Base-by-base conservation (phyloP, 2,113 vertebrate genomes). In the Himantopus leucocephalus region DNA sequence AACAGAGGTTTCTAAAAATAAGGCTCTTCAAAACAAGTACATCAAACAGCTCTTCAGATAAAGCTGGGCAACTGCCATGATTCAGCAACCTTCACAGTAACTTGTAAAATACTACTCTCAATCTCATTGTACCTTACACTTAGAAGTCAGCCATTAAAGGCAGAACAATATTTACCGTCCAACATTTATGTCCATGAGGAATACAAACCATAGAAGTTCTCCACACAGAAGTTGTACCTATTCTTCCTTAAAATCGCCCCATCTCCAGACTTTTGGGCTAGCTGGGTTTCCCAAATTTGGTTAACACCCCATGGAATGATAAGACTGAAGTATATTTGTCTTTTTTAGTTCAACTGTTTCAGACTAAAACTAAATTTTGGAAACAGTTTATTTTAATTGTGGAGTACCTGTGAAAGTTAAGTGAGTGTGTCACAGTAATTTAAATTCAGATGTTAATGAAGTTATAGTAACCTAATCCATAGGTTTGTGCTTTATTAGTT, bases 1-100 rank as follows among this genome's bases (percentile, higher is more conserved):
- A 97, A 95, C 79, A 94, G 92, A 89, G 70, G 70, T 87, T 96
- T 94, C 95, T 97, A 96, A 97, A 97, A 97, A 97, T 95, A 97
- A 75, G 58, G n/a, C 92, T 94, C 90, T 95, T 96, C 92, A 95
- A 97, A 97, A 96, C 94, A 95, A 95, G 93, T 22, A 96, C 90
- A 95, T 96, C 93, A 96, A 97, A 97, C 50, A 94, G 86, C 73
- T 76, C 89, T 86, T 97, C 91, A 95, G 94, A 92, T 91, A 95
- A 94, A 91, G 74, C 81, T 94, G 94, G 83, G 86, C 86, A 95
- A 91, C 79, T 89, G 91, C 18, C 5, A 78, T 29, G 24, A 87
- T 41, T 92, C 64, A 88, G 56, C 55, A 93, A 59, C 72, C 85
- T 86, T 87, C 85, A 80, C 55, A 59, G 32, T 14, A 81, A 90